phyloP scores from a whole-genome alignment of 2,113 vertebrate species.

The Oreamnos americanus region DNA sequence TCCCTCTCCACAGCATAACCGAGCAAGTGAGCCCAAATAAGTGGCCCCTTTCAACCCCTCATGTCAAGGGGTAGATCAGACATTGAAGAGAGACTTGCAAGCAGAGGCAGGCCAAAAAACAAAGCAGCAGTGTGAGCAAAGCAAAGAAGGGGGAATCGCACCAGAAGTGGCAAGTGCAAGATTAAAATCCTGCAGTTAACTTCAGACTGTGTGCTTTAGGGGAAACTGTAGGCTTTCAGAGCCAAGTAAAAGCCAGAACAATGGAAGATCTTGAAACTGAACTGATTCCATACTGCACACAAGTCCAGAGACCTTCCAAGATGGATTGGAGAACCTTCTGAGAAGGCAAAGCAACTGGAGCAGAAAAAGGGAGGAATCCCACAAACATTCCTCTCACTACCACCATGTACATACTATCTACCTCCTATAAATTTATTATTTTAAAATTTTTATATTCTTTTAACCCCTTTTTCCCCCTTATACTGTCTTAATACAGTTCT shows the following conservation, averaged over 20 bases:
- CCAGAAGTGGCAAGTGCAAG: background rate
- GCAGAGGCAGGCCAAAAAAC: background rate
- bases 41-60: background rate
- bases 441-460: background rate
- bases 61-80: background rate
- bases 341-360: background rate
- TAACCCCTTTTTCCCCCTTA: background rate
- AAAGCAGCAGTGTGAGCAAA: background rate
- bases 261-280: background rate
- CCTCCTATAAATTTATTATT: background rate
- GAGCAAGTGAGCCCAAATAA: background rate
- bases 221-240: background rate
- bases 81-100: background rate
- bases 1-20: background rate
- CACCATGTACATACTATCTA: background rate
- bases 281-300: background rate
- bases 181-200: background rate
- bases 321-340: background rate
- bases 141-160: background rate
- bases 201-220: background rate
- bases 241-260: background rate
- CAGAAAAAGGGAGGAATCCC: background rate
- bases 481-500: background rate
- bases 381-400: background rate
- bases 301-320: background rate